Evolutionary conservation across 2,113 vertebrate species (phyloP).

Genomic region (Cynopterus brachyotis): DNA sequence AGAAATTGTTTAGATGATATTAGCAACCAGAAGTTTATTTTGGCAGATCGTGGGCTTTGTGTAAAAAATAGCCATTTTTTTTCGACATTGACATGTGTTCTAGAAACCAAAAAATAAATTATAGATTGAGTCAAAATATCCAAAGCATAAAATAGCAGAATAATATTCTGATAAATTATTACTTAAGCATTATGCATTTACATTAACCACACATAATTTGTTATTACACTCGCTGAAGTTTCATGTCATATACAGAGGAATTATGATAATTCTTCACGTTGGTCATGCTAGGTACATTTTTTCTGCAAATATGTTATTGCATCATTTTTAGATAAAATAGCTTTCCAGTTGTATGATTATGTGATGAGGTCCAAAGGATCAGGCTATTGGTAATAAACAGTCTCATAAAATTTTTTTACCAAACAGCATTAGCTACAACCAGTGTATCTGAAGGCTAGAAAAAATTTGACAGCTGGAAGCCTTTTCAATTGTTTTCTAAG

Average conservation of each 20-base stretch:
- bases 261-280: not conserved
- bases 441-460: no score
- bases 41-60: not conserved
- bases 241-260: not conserved
- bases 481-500: no score
- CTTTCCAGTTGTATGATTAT: no score
- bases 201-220: not conserved
- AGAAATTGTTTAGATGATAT: not conserved
- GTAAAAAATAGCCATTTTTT: not conserved
- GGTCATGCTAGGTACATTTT: no score
- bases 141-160: not conserved
- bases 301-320: not conserved
- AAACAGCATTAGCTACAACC: no score
- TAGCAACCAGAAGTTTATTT: not conserved
- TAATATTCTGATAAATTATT: not conserved
- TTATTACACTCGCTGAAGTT: not conserved
- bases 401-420: no score
- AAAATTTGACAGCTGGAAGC: no score
- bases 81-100: not conserved
- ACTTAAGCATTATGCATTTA: not conserved
- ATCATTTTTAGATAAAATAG: no score
- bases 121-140: not conserved
- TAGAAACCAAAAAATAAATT: not conserved
- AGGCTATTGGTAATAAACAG: no score
- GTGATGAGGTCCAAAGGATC: no score